Evolutionary conservation across 2,888 invertebrate species (phyloP), one percentile per base, ranked within the genome.

Genomic region (Plutella xylostella): DNA sequence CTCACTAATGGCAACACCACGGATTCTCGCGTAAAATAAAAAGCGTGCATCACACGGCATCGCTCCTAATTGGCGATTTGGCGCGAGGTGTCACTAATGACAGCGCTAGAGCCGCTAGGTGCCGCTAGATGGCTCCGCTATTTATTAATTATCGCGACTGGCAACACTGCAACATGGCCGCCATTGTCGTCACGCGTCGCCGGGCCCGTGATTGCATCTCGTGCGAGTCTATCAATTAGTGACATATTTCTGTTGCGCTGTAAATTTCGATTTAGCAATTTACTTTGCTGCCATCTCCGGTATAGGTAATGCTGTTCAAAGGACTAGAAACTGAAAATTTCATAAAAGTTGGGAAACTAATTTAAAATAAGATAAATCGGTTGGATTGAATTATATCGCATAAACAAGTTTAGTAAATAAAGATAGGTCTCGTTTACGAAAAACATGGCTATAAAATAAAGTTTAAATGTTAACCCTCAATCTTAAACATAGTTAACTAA

Each of bases 61-160:
- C 19, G 14, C 37, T 28, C 28, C 20, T 44, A 44, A 44, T 44
- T 44, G 44, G 44, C 44, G 38, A 38, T 38, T 83, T 82, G 82
- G 83, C 70, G 76, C 66, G 79, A 82, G 82, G 83, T 82, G 82
- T 82, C 80, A 68, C 78, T 80, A 82, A 82, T 82, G 82, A 80
- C 70, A 74, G 59, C 61, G 64, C 65, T 63, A 71, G 72, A 69
- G 69, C 51, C 55, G 50, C 49, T 51, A 49, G 52, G 38, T 25
- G 42, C 30, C 37, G 45, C 39, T 37, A 38, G 35, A 18, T 35
- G 31, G 35, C 37, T 39, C 12, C 19, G 37, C 19, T n/a, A 79
- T 82, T 80, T 82, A 80, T 76, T 82, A 80, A 82, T 83, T 82
- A 82, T 80, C 66, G 66, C 78, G 79, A 73, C 69, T 80, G 78